Evolutionary conservation across 2,113 vertebrate genomes (phyloP).

Genomic region (cat (Felis catus)): F.catus_Fca126_mat1.0 CM031419.1:162976001-162976500

Average conservation of each 20-base stretch:
- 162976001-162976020: slow-evolving; percentile 26
- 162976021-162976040: neutral
- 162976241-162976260: slow-evolving; percentile 58
- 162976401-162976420: slow-evolving; percentile 16
- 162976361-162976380: slow-evolving; percentile 43
- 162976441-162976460: neutral
- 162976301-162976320: slow-evolving; percentile 21
- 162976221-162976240: neutral
- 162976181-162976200: neutral
- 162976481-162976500: slow-evolving; percentile 24
- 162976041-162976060: neutral
- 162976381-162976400: slow-evolving; percentile 63
- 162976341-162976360: slow-evolving; percentile 29
- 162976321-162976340: slow-evolving; percentile 46
- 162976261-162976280: slow-evolving; percentile 65
- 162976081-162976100: neutral
- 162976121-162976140: neutral
- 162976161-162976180: neutral
- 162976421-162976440: slow-evolving; percentile 34
- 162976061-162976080: slow-evolving; percentile 17
- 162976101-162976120: neutral
- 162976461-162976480: neutral
- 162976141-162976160: neutral
- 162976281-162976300: neutral
- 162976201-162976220: slow-evolving; percentile 56